Evolutionary conservation across 2,888 invertebrate genomes (phyloP), one percentile per base, ranked within the genome.

Genomic region (Catocala fraxini): DNA sequence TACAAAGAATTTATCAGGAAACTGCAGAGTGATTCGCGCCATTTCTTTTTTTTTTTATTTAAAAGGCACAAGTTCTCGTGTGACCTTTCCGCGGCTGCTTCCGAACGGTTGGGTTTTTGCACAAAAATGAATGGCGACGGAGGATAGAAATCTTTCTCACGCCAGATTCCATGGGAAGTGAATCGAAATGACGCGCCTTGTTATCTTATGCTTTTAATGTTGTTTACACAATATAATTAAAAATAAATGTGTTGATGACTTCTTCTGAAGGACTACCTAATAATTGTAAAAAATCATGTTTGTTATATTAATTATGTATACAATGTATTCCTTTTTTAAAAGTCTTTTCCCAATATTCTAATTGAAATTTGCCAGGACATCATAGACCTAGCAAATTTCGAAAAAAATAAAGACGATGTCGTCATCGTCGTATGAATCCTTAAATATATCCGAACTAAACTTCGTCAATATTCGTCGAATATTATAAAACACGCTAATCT

Each of bases 91-190:
- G 79, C 65, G 67, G 70, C 68, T 74, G 86, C 86, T 89, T 88
- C 86, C 85, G 83, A 90, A 46, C 35, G 35, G 70, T 73, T 75
- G 71, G 71, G 83, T 90, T 90, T 91, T 92, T 90, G 87, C 85
- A 86, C 88, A 85, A 89, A 90, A 89, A 88, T 89, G 88, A 89
- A 90, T 89, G 85, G 83, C 82, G 77, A 78, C 73, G 70, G 79
- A 68, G 89, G 90, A 91, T 90, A 91, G 89, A 89, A 88, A 91
- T 91, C 89, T 90, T 93, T 93, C 93, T 88, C 93, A 93, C 93
- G 92, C 81, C 76, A 57, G 71, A 73, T 71, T 71, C 81, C 89
- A 88, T 92, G 91, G 91, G 92, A 92, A 91, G 82, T 79, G 80
- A 84, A 80, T 79, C 72, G 74, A 74, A 81, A 77, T 81, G 78